Percentiles rank a stretch among this genome's conserved stretches.
Conservation (phyloP, 2,888 invertebrate species). For the Andrena trimmerana region DNA sequence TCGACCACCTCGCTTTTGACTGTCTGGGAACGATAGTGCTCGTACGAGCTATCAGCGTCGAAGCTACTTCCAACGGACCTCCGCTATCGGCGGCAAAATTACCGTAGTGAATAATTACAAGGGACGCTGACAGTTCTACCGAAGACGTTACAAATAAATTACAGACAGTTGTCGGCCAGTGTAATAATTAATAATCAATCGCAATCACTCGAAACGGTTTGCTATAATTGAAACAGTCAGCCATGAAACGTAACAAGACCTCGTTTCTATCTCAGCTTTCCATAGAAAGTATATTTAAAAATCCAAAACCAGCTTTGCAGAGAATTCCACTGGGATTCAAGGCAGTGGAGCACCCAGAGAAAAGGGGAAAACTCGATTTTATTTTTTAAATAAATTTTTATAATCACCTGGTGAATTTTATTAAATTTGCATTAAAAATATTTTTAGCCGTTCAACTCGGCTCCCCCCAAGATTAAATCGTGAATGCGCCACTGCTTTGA, state of each 20-base stretch:
- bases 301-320: no score
- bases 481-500: no score
- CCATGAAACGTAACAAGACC: slow-evolving; percentile 34
- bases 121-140: background rate
- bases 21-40: background rate
- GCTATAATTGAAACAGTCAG: background rate
- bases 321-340: no score
- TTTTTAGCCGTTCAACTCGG: no score
- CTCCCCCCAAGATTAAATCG: no score
- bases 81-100: background rate
- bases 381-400: no score
- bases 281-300: background rate
- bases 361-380: no score
- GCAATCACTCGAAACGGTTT: background rate
- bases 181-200: slow-evolving; percentile 10
- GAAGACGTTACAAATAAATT: background rate
- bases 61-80: background rate
- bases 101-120: background rate
- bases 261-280: background rate
- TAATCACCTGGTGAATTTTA: no score
- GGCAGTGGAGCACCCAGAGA: no score
- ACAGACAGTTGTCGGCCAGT: background rate
- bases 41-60: background rate
- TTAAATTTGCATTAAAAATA: no score
- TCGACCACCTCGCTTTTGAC: background rate